phyloP scores from a whole-genome alignment of 2,888 invertebrate genomes.

The Polydesmus complanatus region DNA sequence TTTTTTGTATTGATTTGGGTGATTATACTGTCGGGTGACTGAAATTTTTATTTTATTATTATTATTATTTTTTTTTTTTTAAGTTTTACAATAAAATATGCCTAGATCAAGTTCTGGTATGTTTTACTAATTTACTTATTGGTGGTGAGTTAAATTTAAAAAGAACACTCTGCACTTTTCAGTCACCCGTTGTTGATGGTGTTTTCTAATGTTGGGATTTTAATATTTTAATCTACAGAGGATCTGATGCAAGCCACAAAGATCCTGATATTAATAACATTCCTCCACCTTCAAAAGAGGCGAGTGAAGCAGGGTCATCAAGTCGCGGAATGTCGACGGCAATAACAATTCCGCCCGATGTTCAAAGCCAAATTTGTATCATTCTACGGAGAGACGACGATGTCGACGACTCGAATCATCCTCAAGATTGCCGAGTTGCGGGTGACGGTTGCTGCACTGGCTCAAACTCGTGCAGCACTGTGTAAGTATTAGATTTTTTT shows the following conservation, averaged over 20 bases:
- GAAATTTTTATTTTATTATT: neutral
- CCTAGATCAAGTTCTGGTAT: too few relatives aligned
- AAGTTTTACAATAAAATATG: too few relatives aligned
- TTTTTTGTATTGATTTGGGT: neutral
- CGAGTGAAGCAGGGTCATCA: neutral
- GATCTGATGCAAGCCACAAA: neutral
- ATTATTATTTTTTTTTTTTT: too few relatives aligned
- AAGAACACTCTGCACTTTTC: too few relatives aligned
- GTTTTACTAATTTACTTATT: too few relatives aligned
- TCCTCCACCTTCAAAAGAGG: neutral
- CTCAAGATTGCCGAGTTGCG: neutral
- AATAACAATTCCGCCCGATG: neutral
- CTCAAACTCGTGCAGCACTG: neutral
- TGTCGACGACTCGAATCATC: neutral
- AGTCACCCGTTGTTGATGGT: neutral
- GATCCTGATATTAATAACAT: neutral
- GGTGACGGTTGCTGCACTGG: neutral
- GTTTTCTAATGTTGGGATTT: neutral
- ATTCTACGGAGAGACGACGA: neutral
- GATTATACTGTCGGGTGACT: neutral
- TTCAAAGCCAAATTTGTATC: neutral
- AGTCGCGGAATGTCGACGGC: neutral
- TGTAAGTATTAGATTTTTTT: too few relatives aligned
- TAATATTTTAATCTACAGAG: neutral
- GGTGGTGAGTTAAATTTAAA: too few relatives aligned